These are phyloP conservation scores for Euzophera pinguis DNA, from an alignment of 2,888 invertebrate genomes.

Conservation along the genomic window DNA sequence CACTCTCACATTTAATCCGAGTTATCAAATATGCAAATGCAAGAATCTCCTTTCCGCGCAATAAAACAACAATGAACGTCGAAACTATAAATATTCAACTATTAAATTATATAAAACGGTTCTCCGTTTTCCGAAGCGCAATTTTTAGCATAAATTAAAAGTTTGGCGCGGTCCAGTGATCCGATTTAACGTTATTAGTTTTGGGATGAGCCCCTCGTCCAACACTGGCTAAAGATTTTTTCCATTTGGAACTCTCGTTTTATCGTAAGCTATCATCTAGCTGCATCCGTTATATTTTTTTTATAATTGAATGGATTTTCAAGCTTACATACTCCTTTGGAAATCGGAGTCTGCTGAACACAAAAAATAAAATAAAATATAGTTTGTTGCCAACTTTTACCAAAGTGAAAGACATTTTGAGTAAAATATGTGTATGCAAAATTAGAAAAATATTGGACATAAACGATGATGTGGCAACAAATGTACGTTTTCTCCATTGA, in stretches of 20 bases:
- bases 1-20: neutral
- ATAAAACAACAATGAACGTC: neutral
- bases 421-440: too few relatives aligned
- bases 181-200: constrained; percentile 11
- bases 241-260: neutral
- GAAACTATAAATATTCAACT: neutral
- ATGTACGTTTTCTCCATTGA: too few relatives aligned
- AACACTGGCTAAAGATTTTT: neutral
- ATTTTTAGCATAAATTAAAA: constrained; percentile 10
- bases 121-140: neutral
- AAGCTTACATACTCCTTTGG: too few relatives aligned
- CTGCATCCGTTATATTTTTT: too few relatives aligned
- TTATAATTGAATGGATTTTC: too few relatives aligned
- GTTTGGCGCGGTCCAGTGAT: neutral
- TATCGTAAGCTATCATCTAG: too few relatives aligned
- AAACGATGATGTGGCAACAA: too few relatives aligned
- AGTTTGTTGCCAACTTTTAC: too few relatives aligned
- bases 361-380: too few relatives aligned
- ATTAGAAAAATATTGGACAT: too few relatives aligned
- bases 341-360: too few relatives aligned
- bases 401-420: too few relatives aligned
- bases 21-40: neutral
- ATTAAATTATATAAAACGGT: neutral
- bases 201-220: neutral
- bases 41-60: neutral